Conservation (phyloP, 2,113 vertebrate species). For the Henicopernis longicauda region DNA sequence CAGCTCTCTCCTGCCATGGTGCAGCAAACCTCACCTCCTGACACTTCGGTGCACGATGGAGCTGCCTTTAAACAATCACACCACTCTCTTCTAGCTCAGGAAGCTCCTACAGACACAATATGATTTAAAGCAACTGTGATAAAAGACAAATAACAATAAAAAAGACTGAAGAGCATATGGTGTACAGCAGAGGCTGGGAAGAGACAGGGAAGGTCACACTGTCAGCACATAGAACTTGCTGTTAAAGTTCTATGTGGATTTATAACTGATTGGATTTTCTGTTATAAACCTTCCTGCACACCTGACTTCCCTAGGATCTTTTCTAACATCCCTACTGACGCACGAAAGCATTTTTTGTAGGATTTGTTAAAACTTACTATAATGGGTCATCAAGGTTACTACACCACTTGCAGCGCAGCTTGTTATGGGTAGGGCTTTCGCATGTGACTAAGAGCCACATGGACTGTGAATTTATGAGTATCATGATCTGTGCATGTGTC, state of each 20-base stretch:
- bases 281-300: background rate
- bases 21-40: background rate
- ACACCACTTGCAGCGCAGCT: background rate
- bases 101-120: background rate
- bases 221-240: background rate
- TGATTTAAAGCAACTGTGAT: background rate
- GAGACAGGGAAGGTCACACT: background rate
- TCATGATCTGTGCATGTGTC: fast-evolving
- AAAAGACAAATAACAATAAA: background rate
- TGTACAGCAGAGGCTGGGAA: background rate
- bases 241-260: background rate
- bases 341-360: background rate
- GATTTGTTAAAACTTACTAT: background rate
- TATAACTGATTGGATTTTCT: background rate
- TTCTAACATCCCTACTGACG: background rate
- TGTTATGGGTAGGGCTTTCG: background rate
- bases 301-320: background rate
- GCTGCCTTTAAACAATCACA: background rate
- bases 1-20: background rate
- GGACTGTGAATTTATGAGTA: background rate
- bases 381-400: background rate
- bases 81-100: background rate
- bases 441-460: fast-evolving
- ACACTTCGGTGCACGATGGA: background rate
- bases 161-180: background rate